Evolutionary conservation across 1,140 invertebrate species (phyloP), one percentile per base, ranked within the genome.

Genomic region (Panagrolaimus sp.): DNA sequence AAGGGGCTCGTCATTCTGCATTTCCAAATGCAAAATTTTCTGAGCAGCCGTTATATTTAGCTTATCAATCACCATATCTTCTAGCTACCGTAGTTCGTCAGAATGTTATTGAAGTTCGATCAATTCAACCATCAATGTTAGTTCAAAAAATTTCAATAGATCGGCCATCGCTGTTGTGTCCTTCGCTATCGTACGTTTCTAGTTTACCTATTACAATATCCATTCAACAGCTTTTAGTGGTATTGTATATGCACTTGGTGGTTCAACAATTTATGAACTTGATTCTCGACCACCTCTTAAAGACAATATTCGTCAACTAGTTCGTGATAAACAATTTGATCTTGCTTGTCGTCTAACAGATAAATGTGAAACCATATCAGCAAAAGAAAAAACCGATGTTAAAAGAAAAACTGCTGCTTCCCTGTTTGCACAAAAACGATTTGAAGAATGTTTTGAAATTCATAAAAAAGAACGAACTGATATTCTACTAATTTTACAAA

Each of bases 1-100:
- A 57, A 8, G 51, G 51, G 8, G 20, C 20, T 25, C 51, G 20
- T 2, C 20, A 20, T 20, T 25, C 20, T 20, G n/a, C 20, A 27
- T 20, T 57, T 27, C 1, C 20, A 20, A 27, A 57, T 25, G 51
- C 51, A 20, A 57, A 57, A 16, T 57, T 25, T 20, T 20, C 20
- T 27, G 51, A 57, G 9, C 51, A 57, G 5, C 51, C 51, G 4
- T 27, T 57, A 20, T 27, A 57, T 25, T 20, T 57, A 1, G 76
- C 62, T 25, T 76, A 79, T 25, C 71, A 76, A 38, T 38, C 65
- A 9, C 74, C 74, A 9, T 75, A 78, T 79, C 43, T 76, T 44
- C 14, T 76, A n/a, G 76, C 63, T 25, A 64, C 74, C 23, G 48
- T 74, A 20, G 38, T 63, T n/a, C 77, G 66, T 61, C 31, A 38